Base-by-base conservation (phyloP, 2,888 invertebrate species). In the Amphipyra tragopoginis region DNA sequence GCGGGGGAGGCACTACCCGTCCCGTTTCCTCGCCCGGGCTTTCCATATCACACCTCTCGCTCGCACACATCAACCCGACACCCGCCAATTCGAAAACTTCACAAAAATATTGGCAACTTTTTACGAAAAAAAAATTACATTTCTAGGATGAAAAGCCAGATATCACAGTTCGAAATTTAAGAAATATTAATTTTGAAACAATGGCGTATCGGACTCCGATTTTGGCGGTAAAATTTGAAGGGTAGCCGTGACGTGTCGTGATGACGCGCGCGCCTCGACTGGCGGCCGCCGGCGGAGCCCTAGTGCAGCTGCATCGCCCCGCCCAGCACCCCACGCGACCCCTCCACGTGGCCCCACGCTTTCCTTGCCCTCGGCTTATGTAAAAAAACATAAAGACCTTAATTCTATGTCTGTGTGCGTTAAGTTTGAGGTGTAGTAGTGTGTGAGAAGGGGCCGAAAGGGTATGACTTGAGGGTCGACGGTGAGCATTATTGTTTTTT, bases 21-120 rank as follows among this genome's bases (percentile, higher is more conserved):
- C 92, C 94, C 90, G 91, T 86, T 87, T 95, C 94, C 90, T 93
- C 94, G 60, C 92, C 91, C 86, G 93, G 90, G 77, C 93, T 93
- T 87, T 94, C 94, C 94, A 94, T 94, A 78, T 87, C 88, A 66
- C 85, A 90, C 88, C 87, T 91, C 89, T 92, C 93, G 86, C 91
- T 92, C 87, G 86, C 90, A 92, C 94, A 94, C 94, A 94, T 94
- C 89, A 93, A 88, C 87, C 85, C 81, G 67, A 84, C 86, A 88
- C 89, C 88, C 91, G 89, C 90, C 89, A 91, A 91, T 88, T 84
- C 81, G 69, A 86, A 87, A 92, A 90, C 88, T 90, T 88, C 89
- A 91, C 89, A 82, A 86, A 86, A 85, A 82, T 86, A 71, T 61
- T 66, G 52, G 64, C 72, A 75, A 77, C 66, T 78, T 75, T 66